phyloP scores from a whole-genome alignment of 2,888 invertebrate species.

The Calameuta filiformis region DNA sequence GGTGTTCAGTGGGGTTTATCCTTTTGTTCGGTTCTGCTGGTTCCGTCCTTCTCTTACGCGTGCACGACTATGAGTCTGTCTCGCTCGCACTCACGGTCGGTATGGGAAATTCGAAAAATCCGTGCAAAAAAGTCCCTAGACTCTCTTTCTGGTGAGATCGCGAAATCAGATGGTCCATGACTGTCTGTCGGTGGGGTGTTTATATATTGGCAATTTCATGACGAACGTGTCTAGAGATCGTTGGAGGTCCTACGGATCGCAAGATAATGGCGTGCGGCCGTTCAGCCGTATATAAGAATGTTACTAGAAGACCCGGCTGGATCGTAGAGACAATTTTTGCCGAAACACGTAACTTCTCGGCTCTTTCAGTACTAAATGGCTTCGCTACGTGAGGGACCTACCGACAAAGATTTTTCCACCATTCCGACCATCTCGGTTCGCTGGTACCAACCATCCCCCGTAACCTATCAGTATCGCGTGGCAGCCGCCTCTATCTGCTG shows the following conservation, averaged over 20 bases:
- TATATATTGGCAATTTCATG: background rate
- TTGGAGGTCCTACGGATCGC: background rate
- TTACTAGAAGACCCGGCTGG: background rate
- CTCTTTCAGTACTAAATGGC: conserved; percentile 41
- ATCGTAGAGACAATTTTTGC: conserved; percentile 33
- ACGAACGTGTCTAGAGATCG: background rate
- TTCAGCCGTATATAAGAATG: background rate
- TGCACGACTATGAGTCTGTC: too few species aligned
- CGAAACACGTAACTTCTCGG: conserved; percentile 34
- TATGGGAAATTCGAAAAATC: too few species aligned
- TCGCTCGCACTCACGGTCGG: too few species aligned
- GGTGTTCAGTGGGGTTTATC: too few species aligned
- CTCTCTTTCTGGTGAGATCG: background rate
- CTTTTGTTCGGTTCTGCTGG: too few species aligned
- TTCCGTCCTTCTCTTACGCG: too few species aligned
- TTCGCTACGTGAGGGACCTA: conserved; percentile 41
- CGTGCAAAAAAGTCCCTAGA: too few species aligned
- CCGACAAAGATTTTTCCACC: conserved; percentile 29
- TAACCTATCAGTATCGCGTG: conserved; percentile 12
- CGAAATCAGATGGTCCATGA: background rate
- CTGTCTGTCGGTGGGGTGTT: background rate
- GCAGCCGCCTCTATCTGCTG: conserved; percentile 9
- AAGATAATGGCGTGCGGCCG: background rate
- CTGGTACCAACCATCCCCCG: conserved; percentile 14
- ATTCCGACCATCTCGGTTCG: conserved; percentile 17